Base-by-base conservation (phyloP, 2,888 invertebrate species). In the Phengaris arion region DNA sequence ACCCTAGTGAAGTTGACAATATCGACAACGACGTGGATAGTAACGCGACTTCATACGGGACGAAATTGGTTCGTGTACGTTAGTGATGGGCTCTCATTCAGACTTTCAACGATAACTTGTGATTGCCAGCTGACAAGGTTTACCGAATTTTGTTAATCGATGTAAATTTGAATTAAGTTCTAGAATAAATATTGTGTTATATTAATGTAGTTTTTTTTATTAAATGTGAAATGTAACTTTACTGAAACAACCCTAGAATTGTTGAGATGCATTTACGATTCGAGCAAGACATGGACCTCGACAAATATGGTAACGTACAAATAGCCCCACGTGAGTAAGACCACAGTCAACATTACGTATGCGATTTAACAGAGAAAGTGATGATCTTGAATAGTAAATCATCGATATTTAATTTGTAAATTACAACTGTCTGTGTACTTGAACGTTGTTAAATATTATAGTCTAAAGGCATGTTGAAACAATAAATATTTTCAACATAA, bases 271-370 rank as follows among this genome's bases (percentile, higher is more conserved):
- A 64, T 81, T 82, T 1, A 83, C 83, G 84, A 86, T 87, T 87
- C 84, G 85, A 83, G 83, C 85, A 85, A 82, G 81, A 82, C 86
- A 86, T 85, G 83, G 84, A 83, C 82, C 80, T 79, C 81, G 79
- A 80, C 81, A 80, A 76, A 79, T 79, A 78, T 77, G 77, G 78
- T 77, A 75, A 75, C 76, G 70, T 74, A 64, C 79, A 77, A 76
- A 75, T 79, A 54, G 10, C n/a, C n/a, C 3, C 69, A 79, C 77
- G 78, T 78, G 78, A 79, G 80, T 79, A 54, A 35, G 35, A 35
- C 35, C 35, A 15, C 74, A 57, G 22, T 22, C 22, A 6, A 64
- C 64, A 45, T 64, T 35, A 64, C 35, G 64, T 15, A 35, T 59
- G 4, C 81, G 76, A 69, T 69, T 69, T 6, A 15, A 64, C 35